Conservation (phyloP, 1,140 invertebrate species). For the Calycopis cecrops region DNA sequence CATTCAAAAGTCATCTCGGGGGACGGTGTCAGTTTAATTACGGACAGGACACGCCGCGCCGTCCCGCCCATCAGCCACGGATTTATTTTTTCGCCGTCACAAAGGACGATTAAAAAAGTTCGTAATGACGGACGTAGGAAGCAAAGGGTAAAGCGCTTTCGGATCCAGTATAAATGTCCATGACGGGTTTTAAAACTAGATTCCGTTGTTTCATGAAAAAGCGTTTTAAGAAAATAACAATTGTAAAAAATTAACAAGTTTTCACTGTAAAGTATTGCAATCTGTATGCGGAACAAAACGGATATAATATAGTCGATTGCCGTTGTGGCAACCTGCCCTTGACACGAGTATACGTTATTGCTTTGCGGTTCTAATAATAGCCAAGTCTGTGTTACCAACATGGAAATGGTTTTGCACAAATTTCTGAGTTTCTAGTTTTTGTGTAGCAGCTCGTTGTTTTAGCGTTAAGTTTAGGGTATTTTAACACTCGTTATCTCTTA, state of each 20-base stretch:
- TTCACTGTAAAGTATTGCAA: too few relatives aligned
- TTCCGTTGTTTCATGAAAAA: slow-evolving; percentile 9
- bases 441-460: too few relatives aligned
- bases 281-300: too few relatives aligned
- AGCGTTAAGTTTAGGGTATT: too few relatives aligned
- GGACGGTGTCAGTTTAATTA: slow-evolving; percentile 72
- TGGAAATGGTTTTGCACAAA: too few relatives aligned
- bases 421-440: too few relatives aligned
- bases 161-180: slow-evolving; percentile 23
- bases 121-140: slow-evolving; percentile 63
- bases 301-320: background rate
- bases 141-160: slow-evolving; percentile 55
- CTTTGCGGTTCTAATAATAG: slow-evolving; percentile 2
- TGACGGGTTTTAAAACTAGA: slow-evolving; percentile 9
- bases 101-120: slow-evolving; percentile 74
- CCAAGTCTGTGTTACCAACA: background rate
- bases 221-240: background rate
- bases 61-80: slow-evolving; percentile 54
- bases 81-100: slow-evolving; percentile 67
- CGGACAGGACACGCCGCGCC: slow-evolving; percentile 42
- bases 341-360: slow-evolving; percentile 4
- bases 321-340: background rate
- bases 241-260: too few relatives aligned
- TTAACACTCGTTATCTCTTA: too few relatives aligned
- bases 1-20: slow-evolving; percentile 69